Conservation (phyloP, 2,797 vertebrate species). For the Coregonus ussuriensis region DNA sequence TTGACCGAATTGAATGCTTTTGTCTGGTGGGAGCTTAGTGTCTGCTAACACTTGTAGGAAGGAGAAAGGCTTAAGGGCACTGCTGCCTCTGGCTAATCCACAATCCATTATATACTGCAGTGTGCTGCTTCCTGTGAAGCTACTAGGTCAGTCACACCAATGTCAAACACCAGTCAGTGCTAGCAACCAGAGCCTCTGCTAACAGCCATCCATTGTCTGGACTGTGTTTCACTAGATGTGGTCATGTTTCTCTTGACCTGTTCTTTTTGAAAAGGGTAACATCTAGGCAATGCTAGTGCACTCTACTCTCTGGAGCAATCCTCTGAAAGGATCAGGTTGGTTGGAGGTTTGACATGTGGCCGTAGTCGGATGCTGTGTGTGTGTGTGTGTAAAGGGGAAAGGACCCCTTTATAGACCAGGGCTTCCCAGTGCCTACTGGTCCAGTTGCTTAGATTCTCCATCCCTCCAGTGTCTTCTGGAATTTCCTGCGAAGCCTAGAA, state of each 20-base stretch:
- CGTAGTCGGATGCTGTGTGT: background rate
- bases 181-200: no score
- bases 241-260: background rate
- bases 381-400: background rate
- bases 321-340: background rate
- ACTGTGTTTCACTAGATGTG: no score
- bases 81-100: conserved; percentile 33
- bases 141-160: no score
- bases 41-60: conserved; percentile 5
- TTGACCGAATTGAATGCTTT: conserved; percentile 51
- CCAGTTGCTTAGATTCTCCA: background rate
- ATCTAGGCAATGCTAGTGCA: background rate
- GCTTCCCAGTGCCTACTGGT: background rate
- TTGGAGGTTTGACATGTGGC: background rate
- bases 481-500: background rate
- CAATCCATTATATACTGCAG: conserved; percentile 64
- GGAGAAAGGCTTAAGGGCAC: conserved; percentile 12
- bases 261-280: background rate
- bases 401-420: background rate
- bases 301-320: background rate
- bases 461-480: conserved; percentile 2
- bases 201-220: no score
- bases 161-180: no score
- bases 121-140: conserved; percentile 5
- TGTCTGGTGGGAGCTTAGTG: conserved; percentile 43